Base-by-base conservation (phyloP, 2,888 invertebrate genomes). In the Apomyelois bistriatella region DNA sequence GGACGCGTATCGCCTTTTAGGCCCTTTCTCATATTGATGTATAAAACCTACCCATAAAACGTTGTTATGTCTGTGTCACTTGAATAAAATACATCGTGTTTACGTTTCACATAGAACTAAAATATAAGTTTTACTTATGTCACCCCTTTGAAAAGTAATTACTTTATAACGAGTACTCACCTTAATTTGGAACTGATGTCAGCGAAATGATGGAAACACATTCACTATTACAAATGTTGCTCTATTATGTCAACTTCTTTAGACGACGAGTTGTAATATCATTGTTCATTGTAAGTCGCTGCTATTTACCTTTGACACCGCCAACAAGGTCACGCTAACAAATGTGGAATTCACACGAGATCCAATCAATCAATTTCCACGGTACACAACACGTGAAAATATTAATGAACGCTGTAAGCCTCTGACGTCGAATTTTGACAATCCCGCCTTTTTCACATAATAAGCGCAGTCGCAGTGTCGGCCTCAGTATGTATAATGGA, bases 301-400 rank as follows among this genome's bases (percentile, higher is more conserved):
- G 48, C 41, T 43, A 41, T 35, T 30, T 50, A 40, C 32, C 49
- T 41, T 49, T 40, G 40, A 50, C 41, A 50, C 49, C 16, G 15
- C 13, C 48, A 48, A 40, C 47, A 50, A 57, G 54, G 54, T 40
- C 53, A 22, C 17, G 41, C 36, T 43, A 56, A 58, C 53, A 54
- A 58, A 48, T 50, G 40, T 40, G 30, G 10, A 41, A 48, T 58
- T 53, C 55, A 50, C 56, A 51, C 48, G 56, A 55, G 50, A 52
- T 53, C 47, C 52, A 56, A 58, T 53, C 55, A 55, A 58, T 55
- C 42, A 30, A 40, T 41, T 40, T 35, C 40, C 36, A 53, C 48
- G 55, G 50, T 32, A 28, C 30, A 36, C 40, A 22, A 42, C 37
- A 35, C 32, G 43, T 10, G 22, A 53, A 49, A 17, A 48, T 16